These are phyloP conservation scores for Catocala nupta DNA, from an alignment of 2,888 invertebrate genomes.

Conservation along the genomic window DNA sequence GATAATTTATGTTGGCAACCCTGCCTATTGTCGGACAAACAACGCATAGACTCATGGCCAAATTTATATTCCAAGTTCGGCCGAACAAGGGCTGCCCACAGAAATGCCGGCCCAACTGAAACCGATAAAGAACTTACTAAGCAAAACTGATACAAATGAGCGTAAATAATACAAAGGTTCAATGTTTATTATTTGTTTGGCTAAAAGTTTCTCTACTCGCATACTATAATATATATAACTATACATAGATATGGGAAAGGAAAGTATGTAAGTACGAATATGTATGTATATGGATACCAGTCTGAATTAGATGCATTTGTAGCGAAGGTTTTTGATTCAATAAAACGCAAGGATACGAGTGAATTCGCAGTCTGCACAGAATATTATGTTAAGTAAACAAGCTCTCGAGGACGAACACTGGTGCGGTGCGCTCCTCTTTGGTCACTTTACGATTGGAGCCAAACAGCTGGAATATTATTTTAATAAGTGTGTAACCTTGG, in stretches of 20 bases:
- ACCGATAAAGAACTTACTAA: constrained; percentile 68
- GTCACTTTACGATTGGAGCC: constrained; percentile 13
- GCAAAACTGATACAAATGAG: constrained; percentile 71
- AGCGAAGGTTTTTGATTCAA: constrained; percentile 67
- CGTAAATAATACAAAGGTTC: constrained; percentile 59
- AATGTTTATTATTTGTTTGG: constrained; percentile 59
- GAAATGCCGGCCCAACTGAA: constrained; percentile 60
- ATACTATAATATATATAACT: too few species aligned
- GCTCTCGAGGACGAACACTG: constrained; percentile 53
- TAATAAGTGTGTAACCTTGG: background rate
- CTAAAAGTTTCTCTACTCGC: constrained; percentile 32
- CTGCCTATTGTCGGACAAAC: constrained; percentile 77
- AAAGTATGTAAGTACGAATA: constrained; percentile 36
- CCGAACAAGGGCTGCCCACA: constrained; percentile 63
- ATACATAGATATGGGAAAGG: constrained; percentile 26
- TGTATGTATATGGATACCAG: constrained; percentile 30
- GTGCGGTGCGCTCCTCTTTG: constrained; percentile 30
- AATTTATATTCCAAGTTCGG: constrained; percentile 81
- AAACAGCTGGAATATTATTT: constrained; percentile 1
- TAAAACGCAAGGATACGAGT: constrained; percentile 63
- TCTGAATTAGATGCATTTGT: constrained; percentile 59
- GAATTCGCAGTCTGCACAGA: constrained; percentile 60
- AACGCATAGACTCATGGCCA: constrained; percentile 65
- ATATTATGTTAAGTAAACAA: constrained; percentile 75
- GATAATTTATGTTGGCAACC: constrained; percentile 79